Evolutionary conservation across 2,888 invertebrate species (phyloP).

Genomic region (Eristalis intricaria): DNA sequence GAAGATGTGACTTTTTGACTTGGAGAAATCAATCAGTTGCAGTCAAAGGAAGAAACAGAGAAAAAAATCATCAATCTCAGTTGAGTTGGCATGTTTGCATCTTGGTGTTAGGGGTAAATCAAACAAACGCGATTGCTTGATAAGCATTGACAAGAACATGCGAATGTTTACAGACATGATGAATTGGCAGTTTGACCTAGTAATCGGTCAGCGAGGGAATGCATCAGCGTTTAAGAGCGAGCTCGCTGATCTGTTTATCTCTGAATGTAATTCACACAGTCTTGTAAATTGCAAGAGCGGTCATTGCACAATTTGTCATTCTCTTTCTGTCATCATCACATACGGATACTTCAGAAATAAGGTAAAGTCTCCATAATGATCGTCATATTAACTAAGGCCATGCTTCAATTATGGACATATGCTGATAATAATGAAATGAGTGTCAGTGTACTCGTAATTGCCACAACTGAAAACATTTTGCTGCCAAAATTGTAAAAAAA

Average conservation of each 20-base stretch:
- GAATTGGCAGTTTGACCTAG: not conserved
- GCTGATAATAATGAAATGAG: too few species aligned
- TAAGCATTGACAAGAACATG: constrained; percentile 4
- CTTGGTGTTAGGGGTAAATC: constrained; percentile 36
- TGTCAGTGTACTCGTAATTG: too few species aligned
- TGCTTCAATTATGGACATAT: too few species aligned
- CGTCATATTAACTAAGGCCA: too few species aligned
- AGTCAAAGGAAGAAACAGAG: not conserved
- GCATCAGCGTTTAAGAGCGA: not conserved
- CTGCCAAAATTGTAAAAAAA: too few species aligned
- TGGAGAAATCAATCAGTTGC: constrained; percentile 55
- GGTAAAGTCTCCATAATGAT: too few species aligned
- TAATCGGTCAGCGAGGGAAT: not conserved
- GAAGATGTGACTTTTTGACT: constrained; percentile 47
- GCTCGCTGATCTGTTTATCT: not conserved
- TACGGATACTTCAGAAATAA: too few species aligned
- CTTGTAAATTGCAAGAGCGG: too few species aligned
- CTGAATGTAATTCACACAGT: not conserved
- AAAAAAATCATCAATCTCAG: not conserved
- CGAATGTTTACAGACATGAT: not conserved
- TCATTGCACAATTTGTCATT: too few species aligned
- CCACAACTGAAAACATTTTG: too few species aligned
- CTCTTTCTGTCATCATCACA: too few species aligned
- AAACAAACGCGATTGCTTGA: constrained; percentile 12
- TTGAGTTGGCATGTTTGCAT: constrained; percentile 54